phyloP scores from a whole-genome alignment of 1,140 invertebrate genomes.

The Cydia splendana region DNA sequence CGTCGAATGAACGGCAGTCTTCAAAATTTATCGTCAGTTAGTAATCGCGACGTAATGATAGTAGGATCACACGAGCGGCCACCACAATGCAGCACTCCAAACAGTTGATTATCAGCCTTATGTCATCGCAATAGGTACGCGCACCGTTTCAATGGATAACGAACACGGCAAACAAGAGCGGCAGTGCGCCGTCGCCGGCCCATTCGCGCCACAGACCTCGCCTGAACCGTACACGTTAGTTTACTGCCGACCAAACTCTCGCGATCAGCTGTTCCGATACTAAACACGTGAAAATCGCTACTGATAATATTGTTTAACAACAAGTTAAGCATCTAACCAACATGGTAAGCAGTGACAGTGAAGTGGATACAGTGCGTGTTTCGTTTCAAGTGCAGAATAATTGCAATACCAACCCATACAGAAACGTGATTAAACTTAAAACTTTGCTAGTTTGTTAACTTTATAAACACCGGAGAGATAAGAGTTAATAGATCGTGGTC shows the following conservation, averaged over 20 bases:
- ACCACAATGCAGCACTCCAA: constrained; percentile 8
- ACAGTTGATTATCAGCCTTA: constrained; percentile 24
- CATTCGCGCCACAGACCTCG: constrained; percentile 70
- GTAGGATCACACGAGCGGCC: constrained; percentile 29
- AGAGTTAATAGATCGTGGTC: constrained; percentile 20
- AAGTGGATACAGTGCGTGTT: constrained; percentile 10
- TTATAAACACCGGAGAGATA: constrained; percentile 14
- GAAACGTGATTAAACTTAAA: constrained; percentile 20
- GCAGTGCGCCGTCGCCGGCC: constrained; percentile 69
- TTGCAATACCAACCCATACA: constrained; percentile 4
- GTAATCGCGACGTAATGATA: constrained; percentile 45
- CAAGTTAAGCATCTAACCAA: constrained; percentile 38
- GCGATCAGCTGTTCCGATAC: constrained; percentile 68
- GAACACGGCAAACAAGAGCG: constrained; percentile 21
- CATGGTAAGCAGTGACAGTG: constrained; percentile 18
- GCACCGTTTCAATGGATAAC: constrained; percentile 29
- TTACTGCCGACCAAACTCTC: constrained; percentile 49
- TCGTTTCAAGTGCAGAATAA: constrained; percentile 9
- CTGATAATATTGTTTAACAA: constrained; percentile 35
- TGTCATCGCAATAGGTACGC: constrained; percentile 19
- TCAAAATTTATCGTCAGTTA: constrained; percentile 68
- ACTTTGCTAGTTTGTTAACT: background rate
- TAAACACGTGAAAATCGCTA: constrained; percentile 16
- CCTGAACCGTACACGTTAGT: constrained; percentile 56
- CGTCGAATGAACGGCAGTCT: constrained; percentile 66